A percentile compares a stretch with the other conserved stretches of the same genome.
phyloP scores from a whole-genome alignment of 2,888 invertebrate species.

The Ichneumoninae sp. region DNA sequence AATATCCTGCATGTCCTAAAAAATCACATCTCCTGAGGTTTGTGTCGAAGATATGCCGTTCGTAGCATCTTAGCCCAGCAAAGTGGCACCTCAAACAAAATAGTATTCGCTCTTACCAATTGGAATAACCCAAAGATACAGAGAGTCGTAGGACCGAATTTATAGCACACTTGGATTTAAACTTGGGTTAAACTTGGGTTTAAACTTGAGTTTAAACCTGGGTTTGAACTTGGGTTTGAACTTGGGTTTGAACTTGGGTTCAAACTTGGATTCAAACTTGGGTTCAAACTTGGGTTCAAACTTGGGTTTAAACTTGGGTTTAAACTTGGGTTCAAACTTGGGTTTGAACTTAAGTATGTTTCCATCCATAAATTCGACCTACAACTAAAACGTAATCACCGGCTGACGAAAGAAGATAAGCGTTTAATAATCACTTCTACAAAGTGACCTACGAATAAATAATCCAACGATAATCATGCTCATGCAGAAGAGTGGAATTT shows the following conservation, averaged over 20 bases:
- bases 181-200: not conserved
- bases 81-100: conserved; percentile 60
- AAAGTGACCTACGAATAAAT: conserved; percentile 51
- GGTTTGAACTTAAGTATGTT: not conserved
- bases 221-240: not conserved
- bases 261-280: not conserved
- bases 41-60: conserved; percentile 47
- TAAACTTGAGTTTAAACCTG: not conserved
- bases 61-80: conserved; percentile 55
- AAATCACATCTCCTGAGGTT: conserved; percentile 84
- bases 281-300: not conserved
- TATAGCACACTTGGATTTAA: not conserved
- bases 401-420: conserved; percentile 67
- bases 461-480: conserved; percentile 64
- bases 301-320: not conserved
- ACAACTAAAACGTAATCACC: conserved; percentile 55
- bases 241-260: not conserved
- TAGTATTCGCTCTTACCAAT: conserved; percentile 56
- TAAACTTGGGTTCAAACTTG: no score
- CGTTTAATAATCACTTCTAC: conserved; percentile 64
- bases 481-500: conserved; percentile 61
- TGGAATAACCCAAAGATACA: conserved; percentile 56
- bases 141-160: conserved; percentile 23
- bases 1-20: conserved; percentile 47
- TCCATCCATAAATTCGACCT: not conserved